Conservation (phyloP, 1,140 invertebrate species). For the Wasmannia auropunctata region DNA sequence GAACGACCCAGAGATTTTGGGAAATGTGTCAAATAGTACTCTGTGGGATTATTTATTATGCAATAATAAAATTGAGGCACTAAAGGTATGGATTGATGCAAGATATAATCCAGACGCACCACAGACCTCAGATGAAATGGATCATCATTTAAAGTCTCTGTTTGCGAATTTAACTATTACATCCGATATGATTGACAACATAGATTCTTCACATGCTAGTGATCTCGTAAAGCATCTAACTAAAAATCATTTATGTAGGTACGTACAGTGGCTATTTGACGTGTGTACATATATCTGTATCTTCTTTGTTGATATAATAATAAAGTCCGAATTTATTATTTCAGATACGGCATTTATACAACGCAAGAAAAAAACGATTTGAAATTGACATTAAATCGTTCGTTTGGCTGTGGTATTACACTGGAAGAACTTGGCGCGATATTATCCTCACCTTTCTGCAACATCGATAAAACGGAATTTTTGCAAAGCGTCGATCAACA, state of each 20-base stretch:
- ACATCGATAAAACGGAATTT: slow-evolving; percentile 85
- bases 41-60: slow-evolving; percentile 80
- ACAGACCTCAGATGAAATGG: slow-evolving; percentile 74
- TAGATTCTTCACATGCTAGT: slow-evolving; percentile 84
- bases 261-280: slow-evolving; percentile 23
- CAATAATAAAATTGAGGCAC: slow-evolving; percentile 74
- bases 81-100: slow-evolving; percentile 78
- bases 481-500: slow-evolving; percentile 86
- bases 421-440: slow-evolving; percentile 85
- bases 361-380: slow-evolving; percentile 84
- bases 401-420: slow-evolving; percentile 77
- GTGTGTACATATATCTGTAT: neutral
- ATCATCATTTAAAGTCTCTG: slow-evolving; percentile 80
- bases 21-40: slow-evolving; percentile 68
- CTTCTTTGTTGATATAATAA: neutral
- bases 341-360: slow-evolving; percentile 78
- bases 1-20: slow-evolving; percentile 65
- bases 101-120: slow-evolving; percentile 58
- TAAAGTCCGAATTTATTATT: slow-evolving; percentile 38
- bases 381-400: slow-evolving; percentile 85
- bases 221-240: slow-evolving; percentile 85
- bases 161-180: slow-evolving; percentile 86
- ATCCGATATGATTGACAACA: slow-evolving; percentile 86
- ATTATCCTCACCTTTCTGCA: slow-evolving; percentile 85
- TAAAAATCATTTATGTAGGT: slow-evolving; percentile 81